A percentile compares a stretch with the other conserved stretches of the same genome.
Conservation (phyloP, 2,113 vertebrate species). For the Zingel zingel region DNA sequence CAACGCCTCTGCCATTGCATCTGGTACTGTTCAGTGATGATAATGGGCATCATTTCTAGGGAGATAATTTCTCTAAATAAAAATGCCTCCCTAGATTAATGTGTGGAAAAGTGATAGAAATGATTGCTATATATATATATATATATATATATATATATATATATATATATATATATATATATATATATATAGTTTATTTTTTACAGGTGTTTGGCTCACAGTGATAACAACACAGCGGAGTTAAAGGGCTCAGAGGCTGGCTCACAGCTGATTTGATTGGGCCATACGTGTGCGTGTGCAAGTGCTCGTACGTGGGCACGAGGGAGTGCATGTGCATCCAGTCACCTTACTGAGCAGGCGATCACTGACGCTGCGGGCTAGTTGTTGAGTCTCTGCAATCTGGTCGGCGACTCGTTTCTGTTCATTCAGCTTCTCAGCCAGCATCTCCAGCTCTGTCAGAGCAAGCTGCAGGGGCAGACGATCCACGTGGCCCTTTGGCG, state of each 20-base stretch:
- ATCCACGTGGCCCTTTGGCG: slow-evolving; percentile 91
- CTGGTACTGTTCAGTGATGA: slow-evolving; percentile 64
- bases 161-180: too few relatives aligned
- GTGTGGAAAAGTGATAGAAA: slow-evolving; percentile 61
- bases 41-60: slow-evolving; percentile 75
- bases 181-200: slow-evolving; percentile 30
- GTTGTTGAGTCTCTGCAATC: slow-evolving; percentile 94
- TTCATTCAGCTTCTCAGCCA: slow-evolving; percentile 96
- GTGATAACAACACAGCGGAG: slow-evolving; percentile 55
- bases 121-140: slow-evolving; percentile 31
- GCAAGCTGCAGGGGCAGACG: slow-evolving; percentile 94
- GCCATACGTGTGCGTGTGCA: background rate
- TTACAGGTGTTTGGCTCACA: slow-evolving; percentile 61
- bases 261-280: slow-evolving; percentile 49
- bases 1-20: slow-evolving; percentile 61
- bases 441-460: slow-evolving; percentile 95
- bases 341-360: slow-evolving; percentile 93
- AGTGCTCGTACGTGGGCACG: background rate
- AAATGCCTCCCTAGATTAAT: slow-evolving; percentile 69
- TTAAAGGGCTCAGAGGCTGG: slow-evolving; percentile 27
- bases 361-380: slow-evolving; percentile 92
- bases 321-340: slow-evolving; percentile 9
- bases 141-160: too few relatives aligned
- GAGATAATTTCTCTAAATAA: slow-evolving; percentile 71
- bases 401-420: slow-evolving; percentile 96